Base-by-base conservation (phyloP, 23 tunicate species). In the Halocynthia aurantium region DNA sequence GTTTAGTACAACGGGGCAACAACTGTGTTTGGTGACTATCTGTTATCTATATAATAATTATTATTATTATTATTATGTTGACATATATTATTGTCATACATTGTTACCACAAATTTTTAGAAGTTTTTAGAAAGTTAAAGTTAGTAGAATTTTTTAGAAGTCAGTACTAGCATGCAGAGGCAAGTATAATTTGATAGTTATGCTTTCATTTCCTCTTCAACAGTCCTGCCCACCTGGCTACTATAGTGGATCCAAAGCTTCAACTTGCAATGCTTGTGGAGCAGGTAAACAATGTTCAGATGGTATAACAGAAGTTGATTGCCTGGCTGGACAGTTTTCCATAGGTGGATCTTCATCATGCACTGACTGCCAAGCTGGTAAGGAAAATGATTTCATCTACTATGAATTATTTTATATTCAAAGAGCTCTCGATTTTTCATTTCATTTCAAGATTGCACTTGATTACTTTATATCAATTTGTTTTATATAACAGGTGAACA, bases 191-290 rank as follows among this genome's bases (percentile, higher is more conserved):
- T 0, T 0, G 44, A 31, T 31, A 31, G 44, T 0, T 31, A 31
- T 31, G 2, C 44, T 31, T 31, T 31, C 44, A 31, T 81, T 52
- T 7, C 56, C 55, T 0, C 18, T 0, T 67, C 52, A 55, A 7
- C 77, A 88, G 96, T 71, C 96, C 53, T 89, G 96, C 55, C 78
- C 67, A 51, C 70, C 77, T 67, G 88, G 88, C n/a, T 56, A 69
- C 15, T 83, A 81, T 75, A 89, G 96, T 69, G 85, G 22, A 6
- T 51, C 74, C 6, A 73, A 58, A 67, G 87, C 81, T 31, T 65
- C 85, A 57, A 15, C 20, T 17, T 89, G 96, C 73, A 8, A 15
- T 56, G 76, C 85, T 5, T 89, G 96, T 71, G 76, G 82, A 11
- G 88, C 96, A 18, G 96, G 96, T 18, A 74, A 50, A 10, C 22